These are phyloP conservation scores for Thaumatotibia leucotreta DNA, from an alignment of 1,140 invertebrate species.

Conservation along the genomic window DNA sequence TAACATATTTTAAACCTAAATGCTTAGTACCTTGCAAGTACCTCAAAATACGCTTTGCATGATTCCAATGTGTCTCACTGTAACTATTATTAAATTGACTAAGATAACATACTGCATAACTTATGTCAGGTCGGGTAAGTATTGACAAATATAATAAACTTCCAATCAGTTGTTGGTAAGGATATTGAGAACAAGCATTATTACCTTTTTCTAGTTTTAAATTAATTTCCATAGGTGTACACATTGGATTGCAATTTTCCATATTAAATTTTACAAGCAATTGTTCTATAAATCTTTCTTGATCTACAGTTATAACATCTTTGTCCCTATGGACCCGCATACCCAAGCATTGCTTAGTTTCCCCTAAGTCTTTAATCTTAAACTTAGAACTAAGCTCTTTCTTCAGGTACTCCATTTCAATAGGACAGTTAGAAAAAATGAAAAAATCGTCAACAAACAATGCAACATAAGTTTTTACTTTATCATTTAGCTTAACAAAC, in stretches of 20 bases:
- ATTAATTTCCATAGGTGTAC: slow-evolving; percentile 31
- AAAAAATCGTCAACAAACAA: slow-evolving; percentile 17
- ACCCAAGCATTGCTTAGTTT: slow-evolving; percentile 22
- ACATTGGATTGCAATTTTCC: slow-evolving; percentile 30
- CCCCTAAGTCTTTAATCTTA: slow-evolving; percentile 13
- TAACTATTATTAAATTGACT: slow-evolving; percentile 31
- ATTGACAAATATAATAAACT: slow-evolving; percentile 37
- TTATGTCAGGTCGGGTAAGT: slow-evolving; percentile 35
- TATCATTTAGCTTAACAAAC: slow-evolving; percentile 5
- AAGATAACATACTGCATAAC: slow-evolving; percentile 31
- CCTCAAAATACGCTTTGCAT: slow-evolving; percentile 30
- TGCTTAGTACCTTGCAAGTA: slow-evolving; percentile 28
- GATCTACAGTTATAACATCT: slow-evolving; percentile 15
- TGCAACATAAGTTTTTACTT: slow-evolving; percentile 9
- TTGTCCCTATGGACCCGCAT: slow-evolving; percentile 24
- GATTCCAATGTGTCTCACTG: slow-evolving; percentile 31
- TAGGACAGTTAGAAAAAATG: slow-evolving; percentile 9
- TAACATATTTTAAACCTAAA: slow-evolving; percentile 20
- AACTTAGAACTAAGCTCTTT: neutral
- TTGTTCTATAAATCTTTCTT: slow-evolving; percentile 26
- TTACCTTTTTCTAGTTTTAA: slow-evolving; percentile 26
- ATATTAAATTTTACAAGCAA: slow-evolving; percentile 25
- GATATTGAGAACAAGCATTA: slow-evolving; percentile 17
- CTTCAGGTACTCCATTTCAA: neutral
- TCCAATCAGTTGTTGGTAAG: slow-evolving; percentile 35